Evolutionary conservation across 2,797 vertebrate species (phyloP), one percentile per base, ranked within the genome.

Genomic region (Aplochiton taeniatus): DNA sequence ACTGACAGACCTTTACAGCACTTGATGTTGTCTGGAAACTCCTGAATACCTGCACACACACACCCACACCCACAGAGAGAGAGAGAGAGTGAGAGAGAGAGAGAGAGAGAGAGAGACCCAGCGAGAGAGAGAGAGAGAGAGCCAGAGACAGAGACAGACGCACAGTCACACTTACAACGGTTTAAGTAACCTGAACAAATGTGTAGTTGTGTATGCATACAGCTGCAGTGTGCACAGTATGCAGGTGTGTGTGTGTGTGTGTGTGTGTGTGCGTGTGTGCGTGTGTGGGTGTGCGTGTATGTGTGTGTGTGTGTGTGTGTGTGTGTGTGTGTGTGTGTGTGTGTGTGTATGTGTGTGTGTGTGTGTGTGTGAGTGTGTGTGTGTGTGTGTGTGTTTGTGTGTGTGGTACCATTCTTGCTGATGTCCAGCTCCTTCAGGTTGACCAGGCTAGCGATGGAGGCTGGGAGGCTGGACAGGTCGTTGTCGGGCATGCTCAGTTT

Each of bases 401-500:
- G 50, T 85, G 89, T 31, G 31, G 31, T 94, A 98, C 97, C 97
- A 61, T 99, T 99, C 93, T 99, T 99, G 93, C 98, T 99, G 91
- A 99, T 99, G 92, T 99, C 98, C 64, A 99, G 92, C 90, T 99
- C 98, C 76, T 94, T 96, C 81, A 99, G 95, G 87, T 98, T 99
- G 76, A 97, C 96, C 92, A 99, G 92, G 90, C 96, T 97, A 87
- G 97, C 95, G 72, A 99, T 98, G 79, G 94, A 93, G 79, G 96
- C 94, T 65, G 98, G 98, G 87, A 99, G 94, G 79, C 83, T 96
- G 76, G 96, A 97, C 70, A 99, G 95, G 92, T 99, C 98, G 43
- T 99, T 99, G 88, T 99, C 98, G 13, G 96, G 96, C 72, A 99
- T 95, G 85, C 98, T 99, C 87, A 99, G 92, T 90, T 99, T 99